A percentile compares a stretch with the other conserved stretches of the same genome.
Evolutionary conservation across 2,797 vertebrate species (phyloP).

Genomic region (Eidolon dupreanum): DNA sequence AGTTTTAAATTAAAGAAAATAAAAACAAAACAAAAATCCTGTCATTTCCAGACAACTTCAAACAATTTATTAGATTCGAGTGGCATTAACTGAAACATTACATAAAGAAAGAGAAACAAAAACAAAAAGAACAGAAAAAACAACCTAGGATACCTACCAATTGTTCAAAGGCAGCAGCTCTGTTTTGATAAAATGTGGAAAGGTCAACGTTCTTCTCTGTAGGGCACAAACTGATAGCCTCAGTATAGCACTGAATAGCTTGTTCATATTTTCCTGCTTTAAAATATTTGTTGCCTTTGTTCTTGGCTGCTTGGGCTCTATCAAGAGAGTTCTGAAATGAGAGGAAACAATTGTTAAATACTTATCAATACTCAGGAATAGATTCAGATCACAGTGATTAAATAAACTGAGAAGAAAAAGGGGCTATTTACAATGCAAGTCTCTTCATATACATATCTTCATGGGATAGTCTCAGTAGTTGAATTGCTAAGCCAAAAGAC

Average conservation of each 20-base stretch:
- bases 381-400: slow-evolving; percentile 45
- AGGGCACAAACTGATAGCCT: slow-evolving; percentile 96
- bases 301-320: slow-evolving; percentile 96
- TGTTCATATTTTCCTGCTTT: slow-evolving; percentile 98
- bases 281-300: slow-evolving; percentile 99
- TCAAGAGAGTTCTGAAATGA: slow-evolving; percentile 93
- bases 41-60: slow-evolving; percentile 40
- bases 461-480: background rate
- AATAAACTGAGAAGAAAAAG: slow-evolving; percentile 24
- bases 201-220: slow-evolving; percentile 94
- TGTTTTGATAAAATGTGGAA: slow-evolving; percentile 99
- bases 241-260: slow-evolving; percentile 98
- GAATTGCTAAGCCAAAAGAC: background rate
- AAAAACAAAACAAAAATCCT: slow-evolving; percentile 27
- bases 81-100: slow-evolving; percentile 29
- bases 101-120: background rate
- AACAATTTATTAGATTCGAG: background rate
- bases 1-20: slow-evolving; percentile 30
- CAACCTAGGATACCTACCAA: slow-evolving; percentile 87
- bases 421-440: background rate
- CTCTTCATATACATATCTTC: background rate
- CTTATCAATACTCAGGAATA: slow-evolving; percentile 27
- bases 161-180: slow-evolving; percentile 98
- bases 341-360: slow-evolving; percentile 54
- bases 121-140: slow-evolving; percentile 23